Evolutionary conservation across 1,140 invertebrate genomes (phyloP).

Genomic region (Globodera ellingtonae): DNA sequence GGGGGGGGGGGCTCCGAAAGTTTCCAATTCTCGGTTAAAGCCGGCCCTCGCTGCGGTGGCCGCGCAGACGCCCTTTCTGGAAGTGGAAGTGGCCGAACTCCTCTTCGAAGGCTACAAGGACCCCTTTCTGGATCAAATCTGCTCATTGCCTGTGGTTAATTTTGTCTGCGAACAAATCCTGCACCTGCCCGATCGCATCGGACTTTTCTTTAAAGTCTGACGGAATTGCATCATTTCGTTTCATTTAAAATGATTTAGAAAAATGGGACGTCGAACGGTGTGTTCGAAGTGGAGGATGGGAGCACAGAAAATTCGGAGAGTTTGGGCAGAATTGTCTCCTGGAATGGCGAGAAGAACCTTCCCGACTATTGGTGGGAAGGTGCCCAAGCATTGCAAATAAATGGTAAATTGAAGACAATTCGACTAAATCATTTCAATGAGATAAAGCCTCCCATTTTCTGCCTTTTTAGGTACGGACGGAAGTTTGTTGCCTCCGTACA

Average conservation of each 20-base stretch:
- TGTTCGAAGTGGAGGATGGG: slow-evolving; percentile 55
- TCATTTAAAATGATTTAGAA: slow-evolving; percentile 46
- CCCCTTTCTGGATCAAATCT: slow-evolving; percentile 62
- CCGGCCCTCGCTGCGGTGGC: slow-evolving; percentile 48
- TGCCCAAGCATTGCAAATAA: slow-evolving; percentile 49
- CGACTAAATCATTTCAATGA: neutral
- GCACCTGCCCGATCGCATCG: slow-evolving; percentile 62
- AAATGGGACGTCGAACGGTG: slow-evolving; percentile 52
- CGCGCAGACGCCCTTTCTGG: slow-evolving; percentile 62
- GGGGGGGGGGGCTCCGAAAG: neutral
- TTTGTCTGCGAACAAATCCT: slow-evolving; percentile 63
- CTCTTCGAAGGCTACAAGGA: slow-evolving; percentile 63
- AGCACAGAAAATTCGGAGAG: slow-evolving; percentile 43
- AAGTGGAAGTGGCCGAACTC: slow-evolving; percentile 63
- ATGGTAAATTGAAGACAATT: slow-evolving; percentile 31
- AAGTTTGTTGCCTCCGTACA: slow-evolving; percentile 54
- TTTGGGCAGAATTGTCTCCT: slow-evolving; percentile 56
- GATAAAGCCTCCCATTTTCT: neutral
- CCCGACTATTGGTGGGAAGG: slow-evolving; percentile 57
- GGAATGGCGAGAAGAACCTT: slow-evolving; percentile 39
- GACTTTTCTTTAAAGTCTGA: slow-evolving; percentile 56
- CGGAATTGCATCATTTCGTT: slow-evolving; percentile 16
- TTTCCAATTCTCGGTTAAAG: slow-evolving; percentile 12
- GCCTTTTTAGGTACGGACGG: slow-evolving; percentile 54
- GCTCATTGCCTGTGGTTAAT: slow-evolving; percentile 48